Evolutionary conservation across 2,888 invertebrate genomes (phyloP), one percentile per base, ranked within the genome.

Genomic region (Hartigia nigra): DNA sequence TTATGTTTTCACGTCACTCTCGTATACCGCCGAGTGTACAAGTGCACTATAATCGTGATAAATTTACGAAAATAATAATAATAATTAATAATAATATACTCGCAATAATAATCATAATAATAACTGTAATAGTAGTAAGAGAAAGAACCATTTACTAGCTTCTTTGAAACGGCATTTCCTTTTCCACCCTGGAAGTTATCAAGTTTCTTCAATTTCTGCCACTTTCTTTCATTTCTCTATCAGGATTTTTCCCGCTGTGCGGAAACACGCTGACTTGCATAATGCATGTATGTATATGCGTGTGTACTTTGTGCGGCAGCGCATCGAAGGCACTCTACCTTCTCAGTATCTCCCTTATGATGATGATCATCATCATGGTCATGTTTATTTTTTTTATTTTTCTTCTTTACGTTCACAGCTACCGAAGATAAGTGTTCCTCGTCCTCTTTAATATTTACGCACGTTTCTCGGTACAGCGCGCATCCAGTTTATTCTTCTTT

Each of bases 11-110:
- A 23, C 23, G 2, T 55, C 23, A 23, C 55, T 55, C 23, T 55
- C 55, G 55, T 55, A 55, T 55, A 55, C 84, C 86, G 87, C 84
- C 84, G 85, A 88, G 87, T 87, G 84, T 87, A 88, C 87, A 88
- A 87, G 88, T 88, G 87, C 86, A 77, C 34, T 77, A 77, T 74
- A 77, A 39, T 77, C 23, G 39, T n/a, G 74, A 75, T 79, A 79
- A 77, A 77, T 70, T 77, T 74, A 39, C 31, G 79, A 77, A 86
- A 77, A 77, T 72, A 77, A 85, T 86, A 84, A 83, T 82, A 77
- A 74, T 77, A 23, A 55, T 23, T 55, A 55, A 55, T 55, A 55
- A 55, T 55, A 55, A 55, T 55, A 74, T n/a, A n/a, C 37, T 69
- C n/a, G 79, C 75, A 77, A 81, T 81, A 82, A 80, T 79, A 81